Evolutionary conservation across 1,140 invertebrate genomes (phyloP), one percentile per base, ranked within the genome.

Genomic region (Apis dorsata): DNA sequence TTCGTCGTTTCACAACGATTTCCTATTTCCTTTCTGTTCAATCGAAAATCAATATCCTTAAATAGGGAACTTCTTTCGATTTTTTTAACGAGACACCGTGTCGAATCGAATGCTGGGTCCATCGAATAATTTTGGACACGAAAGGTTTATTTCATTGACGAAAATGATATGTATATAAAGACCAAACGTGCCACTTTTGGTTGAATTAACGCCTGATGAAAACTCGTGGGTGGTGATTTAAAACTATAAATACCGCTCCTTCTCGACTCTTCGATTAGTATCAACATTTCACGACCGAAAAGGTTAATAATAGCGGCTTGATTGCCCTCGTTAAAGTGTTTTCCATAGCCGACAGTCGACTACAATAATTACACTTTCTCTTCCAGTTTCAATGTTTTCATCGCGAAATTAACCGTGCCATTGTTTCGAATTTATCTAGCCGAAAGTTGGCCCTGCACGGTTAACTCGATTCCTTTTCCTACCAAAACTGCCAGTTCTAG

Each of bases 231-330:
- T 7, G 57, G 0, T 24, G 44, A 2, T 34, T 57, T 79, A 70
- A 60, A 49, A 44, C n/a, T 49, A 12, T 13, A 34, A 34, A 34
- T 59, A 19, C n/a, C 34, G 5, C 13, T 10, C 5, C 24, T 15
- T 44, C 55, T n/a, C 12, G 5, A 11, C 34, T 28, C 66, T 60
- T 24, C n/a, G 21, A 79, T 71, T 59, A 44, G 28, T 12, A 53
- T 79, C 68, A 60, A 71, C 66, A 17, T 71, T 79, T 71, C 17
- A n/a, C 24, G 44, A 28, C 3, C 28, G n/a, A 59, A 70, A 44
- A 28, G 66, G 66, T 79, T 79, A 80, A 80, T 80, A 74, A 71
- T 63, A 73, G 69, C 69, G 21, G 49, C 24, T 34, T 80, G 70
- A 65, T 74, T 65, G 79, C 28, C 21, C 21, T 34, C 69, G 62